These are phyloP conservation scores for Pogonognathellus flavescens DNA, from an alignment of 1,140 invertebrate genomes.

Conservation along the genomic window DNA sequence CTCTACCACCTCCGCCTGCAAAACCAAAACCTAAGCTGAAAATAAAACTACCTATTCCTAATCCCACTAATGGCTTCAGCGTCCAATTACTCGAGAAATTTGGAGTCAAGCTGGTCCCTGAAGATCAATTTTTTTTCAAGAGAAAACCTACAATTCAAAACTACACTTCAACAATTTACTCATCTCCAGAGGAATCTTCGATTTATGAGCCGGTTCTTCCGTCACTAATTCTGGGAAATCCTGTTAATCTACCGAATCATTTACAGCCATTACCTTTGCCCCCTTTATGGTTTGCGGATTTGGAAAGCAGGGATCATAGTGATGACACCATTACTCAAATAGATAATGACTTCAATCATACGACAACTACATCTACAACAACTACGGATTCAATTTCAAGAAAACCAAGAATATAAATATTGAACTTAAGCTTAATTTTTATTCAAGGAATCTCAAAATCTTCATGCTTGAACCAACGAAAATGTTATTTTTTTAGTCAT, in stretches of 20 bases:
- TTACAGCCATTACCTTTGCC: not conserved
- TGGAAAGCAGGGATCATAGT: not conserved
- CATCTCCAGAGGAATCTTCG: constrained; percentile 10
- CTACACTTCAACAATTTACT: constrained; percentile 1
- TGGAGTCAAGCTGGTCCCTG: constrained; percentile 41
- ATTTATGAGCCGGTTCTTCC: constrained; percentile 27
- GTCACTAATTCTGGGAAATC: constrained; percentile 10
- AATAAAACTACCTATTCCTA: constrained; percentile 26
- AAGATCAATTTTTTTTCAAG: constrained; percentile 43
- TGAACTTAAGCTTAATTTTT: not conserved
- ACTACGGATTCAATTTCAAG: not conserved
- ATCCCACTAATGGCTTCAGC: constrained; percentile 17
- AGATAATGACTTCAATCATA: not conserved
- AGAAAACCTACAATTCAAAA: constrained; percentile 9
- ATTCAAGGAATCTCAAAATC: not conserved
- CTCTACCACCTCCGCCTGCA: not conserved
- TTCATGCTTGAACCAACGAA: not conserved
- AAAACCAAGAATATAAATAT: constrained; percentile 26
- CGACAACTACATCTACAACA: not conserved
- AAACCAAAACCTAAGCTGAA: constrained; percentile 4
- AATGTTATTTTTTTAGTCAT: not conserved
- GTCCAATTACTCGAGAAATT: constrained; percentile 40
- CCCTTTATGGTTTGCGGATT: not conserved
- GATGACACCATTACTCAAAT: not conserved
- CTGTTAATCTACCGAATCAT: constrained; percentile 39